Percentiles rank a stretch among this genome's conserved stretches.
Conservation (phyloP, 2,113 vertebrate genomes). For the Podarcis cretensis region DNA sequence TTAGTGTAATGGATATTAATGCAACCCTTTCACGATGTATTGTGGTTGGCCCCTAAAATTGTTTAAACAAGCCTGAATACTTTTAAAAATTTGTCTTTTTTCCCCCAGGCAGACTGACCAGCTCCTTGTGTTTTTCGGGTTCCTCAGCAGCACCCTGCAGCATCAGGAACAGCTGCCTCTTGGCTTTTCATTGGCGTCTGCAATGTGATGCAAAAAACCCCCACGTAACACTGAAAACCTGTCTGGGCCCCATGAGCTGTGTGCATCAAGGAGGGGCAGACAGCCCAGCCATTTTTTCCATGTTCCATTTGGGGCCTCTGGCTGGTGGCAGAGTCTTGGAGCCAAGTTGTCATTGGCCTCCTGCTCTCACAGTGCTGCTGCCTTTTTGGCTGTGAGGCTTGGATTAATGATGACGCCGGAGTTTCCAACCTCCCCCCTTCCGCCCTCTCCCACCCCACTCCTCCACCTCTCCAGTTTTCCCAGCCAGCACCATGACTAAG, state of each 20-base stretch:
- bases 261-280: background rate
- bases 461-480: background rate
- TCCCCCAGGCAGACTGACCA: background rate
- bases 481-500: background rate
- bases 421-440: background rate
- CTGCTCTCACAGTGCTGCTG: background rate
- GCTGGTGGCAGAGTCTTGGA: background rate
- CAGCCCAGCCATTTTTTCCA: constrained; percentile 17
- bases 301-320: background rate
- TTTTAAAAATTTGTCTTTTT: background rate
- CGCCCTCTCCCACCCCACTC: background rate
- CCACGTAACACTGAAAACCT: background rate
- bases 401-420: background rate
- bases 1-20: background rate
- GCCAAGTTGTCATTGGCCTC: background rate
- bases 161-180: background rate
- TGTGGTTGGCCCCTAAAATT: no score
- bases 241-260: background rate
- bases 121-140: background rate
- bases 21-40: background rate
- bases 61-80: background rate
- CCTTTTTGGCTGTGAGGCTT: background rate
- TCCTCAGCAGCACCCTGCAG: background rate
- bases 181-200: background rate
- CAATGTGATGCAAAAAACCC: background rate